Evolutionary conservation across 1,140 invertebrate genomes (phyloP).

Genomic region (Ephestia elutella): DNA sequence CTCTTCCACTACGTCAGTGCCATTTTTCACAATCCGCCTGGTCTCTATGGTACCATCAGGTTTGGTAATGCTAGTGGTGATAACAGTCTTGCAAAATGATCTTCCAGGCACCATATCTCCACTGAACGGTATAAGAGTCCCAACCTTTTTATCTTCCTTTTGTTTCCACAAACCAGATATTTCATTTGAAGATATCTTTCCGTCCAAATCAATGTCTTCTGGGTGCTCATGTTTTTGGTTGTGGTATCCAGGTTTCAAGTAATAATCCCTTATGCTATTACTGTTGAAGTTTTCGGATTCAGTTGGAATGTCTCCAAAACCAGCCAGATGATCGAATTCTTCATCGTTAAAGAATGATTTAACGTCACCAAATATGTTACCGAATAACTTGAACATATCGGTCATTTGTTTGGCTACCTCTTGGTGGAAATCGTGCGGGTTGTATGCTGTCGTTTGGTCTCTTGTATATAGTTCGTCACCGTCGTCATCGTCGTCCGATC

Average conservation of each 20-base stretch:
- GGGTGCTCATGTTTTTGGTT: conserved; percentile 28
- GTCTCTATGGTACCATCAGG: conserved; percentile 60
- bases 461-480: conserved; percentile 55
- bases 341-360: conserved; percentile 48
- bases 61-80: conserved; percentile 61
- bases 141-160: conserved; percentile 32
- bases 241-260: conserved; percentile 60
- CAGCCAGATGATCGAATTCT: conserved; percentile 23
- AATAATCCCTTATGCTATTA: conserved; percentile 54
- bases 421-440: conserved; percentile 43
- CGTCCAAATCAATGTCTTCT: conserved; percentile 56
- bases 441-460: conserved; percentile 39
- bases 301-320: conserved; percentile 28
- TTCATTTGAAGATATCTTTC: conserved; percentile 58
- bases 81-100: conserved; percentile 62
- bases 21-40: conserved; percentile 56
- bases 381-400: conserved; percentile 56
- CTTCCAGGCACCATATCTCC: conserved; percentile 43
- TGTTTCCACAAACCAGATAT: conserved; percentile 56
- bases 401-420: conserved; percentile 54
- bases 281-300: conserved; percentile 37
- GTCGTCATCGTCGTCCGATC: conserved; percentile 61
- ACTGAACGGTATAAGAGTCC: conserved; percentile 37
- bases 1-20: conserved; percentile 58
- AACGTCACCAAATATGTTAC: conserved; percentile 57